Conservation (phyloP, 2,113 vertebrate species). For the Rostratula benghalensis region DNA sequence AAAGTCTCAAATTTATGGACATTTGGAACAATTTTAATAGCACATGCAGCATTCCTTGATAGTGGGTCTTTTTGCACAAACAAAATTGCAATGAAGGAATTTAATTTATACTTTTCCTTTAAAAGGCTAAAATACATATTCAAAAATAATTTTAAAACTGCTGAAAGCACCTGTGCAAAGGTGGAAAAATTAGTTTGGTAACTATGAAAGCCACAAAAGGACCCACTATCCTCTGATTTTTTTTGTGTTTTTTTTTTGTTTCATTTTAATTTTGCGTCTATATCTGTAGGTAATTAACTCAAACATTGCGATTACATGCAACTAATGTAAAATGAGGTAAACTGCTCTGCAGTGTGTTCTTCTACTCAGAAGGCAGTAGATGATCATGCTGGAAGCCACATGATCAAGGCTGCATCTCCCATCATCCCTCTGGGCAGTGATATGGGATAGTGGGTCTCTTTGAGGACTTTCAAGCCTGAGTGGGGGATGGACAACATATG, state of each 20-base stretch:
- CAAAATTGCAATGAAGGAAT: conserved; percentile 72
- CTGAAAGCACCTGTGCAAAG: conserved; percentile 78
- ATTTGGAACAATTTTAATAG: conserved; percentile 79
- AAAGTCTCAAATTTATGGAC: conserved; percentile 81
- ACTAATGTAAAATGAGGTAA: conserved; percentile 90
- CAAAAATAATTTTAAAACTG: conserved; percentile 73
- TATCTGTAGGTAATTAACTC: conserved; percentile 74
- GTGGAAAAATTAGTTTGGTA: conserved; percentile 75
- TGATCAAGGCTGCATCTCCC: conserved; percentile 95
- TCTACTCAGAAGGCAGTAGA: conserved; percentile 92
- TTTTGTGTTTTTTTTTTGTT: background rate
- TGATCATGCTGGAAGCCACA: conserved; percentile 92
- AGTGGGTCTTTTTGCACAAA: conserved; percentile 99
- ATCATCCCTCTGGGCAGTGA: conserved; percentile 93
- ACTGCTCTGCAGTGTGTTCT: conserved; percentile 91
- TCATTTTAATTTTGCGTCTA: conserved; percentile 74
- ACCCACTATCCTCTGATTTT: conserved; percentile 95
- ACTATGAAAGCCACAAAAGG: conserved; percentile 98
- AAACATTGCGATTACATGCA: conserved; percentile 81
- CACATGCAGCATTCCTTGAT: conserved; percentile 91
- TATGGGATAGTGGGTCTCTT: conserved; percentile 99
- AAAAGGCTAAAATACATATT: conserved; percentile 76
- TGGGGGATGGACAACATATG: conserved; percentile 99
- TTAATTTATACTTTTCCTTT: conserved; percentile 68
- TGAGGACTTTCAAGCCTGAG: conserved; percentile 99